phyloP scores from a whole-genome alignment of 1,140 invertebrate genomes.

The Chionoecetes opilio region DNA sequence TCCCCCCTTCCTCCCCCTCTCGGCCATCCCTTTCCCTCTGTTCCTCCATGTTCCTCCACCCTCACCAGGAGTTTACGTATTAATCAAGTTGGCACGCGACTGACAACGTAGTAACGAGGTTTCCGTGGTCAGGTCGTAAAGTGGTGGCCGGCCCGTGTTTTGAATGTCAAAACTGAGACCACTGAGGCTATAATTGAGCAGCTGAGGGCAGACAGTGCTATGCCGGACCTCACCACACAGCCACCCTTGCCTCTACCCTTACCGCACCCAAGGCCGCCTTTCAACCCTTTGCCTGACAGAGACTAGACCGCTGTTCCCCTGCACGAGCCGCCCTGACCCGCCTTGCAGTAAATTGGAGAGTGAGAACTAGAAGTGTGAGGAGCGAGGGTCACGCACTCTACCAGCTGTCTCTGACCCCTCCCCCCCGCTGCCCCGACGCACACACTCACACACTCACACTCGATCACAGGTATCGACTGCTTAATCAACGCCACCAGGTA shows the following conservation, averaged over 20 bases:
- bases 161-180: constrained; percentile 72
- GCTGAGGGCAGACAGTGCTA: constrained; percentile 48
- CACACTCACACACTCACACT: background rate
- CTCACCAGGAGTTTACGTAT: constrained; percentile 47
- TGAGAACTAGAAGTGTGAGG: constrained; percentile 67
- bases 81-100: constrained; percentile 68
- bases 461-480: constrained; percentile 1
- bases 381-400: constrained; percentile 54
- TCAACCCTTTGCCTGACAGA: background rate
- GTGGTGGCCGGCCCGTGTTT: constrained; percentile 66
- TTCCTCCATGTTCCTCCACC: background rate
- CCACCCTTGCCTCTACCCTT: background rate
- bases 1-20: background rate
- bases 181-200: constrained; percentile 63
- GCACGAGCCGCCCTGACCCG: background rate
- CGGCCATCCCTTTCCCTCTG: background rate
- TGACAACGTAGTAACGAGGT: constrained; percentile 65
- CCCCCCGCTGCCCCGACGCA: background rate
- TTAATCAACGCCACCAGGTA: constrained; percentile 3
- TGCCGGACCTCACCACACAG: background rate
- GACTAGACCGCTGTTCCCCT: background rate
- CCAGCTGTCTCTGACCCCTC: constrained; percentile 31
- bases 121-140: constrained; percentile 38
- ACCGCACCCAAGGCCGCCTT: background rate
- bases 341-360: constrained; percentile 65